phyloP scores from a whole-genome alignment of 1,140 invertebrate genomes.

The Radopholus similis region DNA sequence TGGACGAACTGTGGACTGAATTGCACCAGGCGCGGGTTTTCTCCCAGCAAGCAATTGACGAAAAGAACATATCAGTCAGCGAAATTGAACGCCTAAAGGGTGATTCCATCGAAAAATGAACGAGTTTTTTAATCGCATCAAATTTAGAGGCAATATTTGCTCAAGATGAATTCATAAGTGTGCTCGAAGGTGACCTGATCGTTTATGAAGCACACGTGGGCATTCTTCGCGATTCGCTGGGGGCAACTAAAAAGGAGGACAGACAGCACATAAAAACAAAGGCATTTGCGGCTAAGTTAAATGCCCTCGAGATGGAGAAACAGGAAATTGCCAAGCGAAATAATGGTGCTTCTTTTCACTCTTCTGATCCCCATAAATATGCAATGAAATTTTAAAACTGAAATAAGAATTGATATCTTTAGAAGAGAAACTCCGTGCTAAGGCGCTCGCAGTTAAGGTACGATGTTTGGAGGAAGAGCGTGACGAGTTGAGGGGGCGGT shows the following conservation, averaged over 20 bases:
- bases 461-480: constrained; percentile 41
- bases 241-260: constrained; percentile 49
- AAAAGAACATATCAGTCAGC: constrained; percentile 38
- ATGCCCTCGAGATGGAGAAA: constrained; percentile 57
- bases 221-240: constrained; percentile 52
- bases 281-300: constrained; percentile 53
- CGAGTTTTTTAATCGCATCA: constrained; percentile 1
- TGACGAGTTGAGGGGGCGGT: constrained; percentile 30
- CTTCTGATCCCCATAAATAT: neutral
- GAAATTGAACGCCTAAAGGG: constrained; percentile 55
- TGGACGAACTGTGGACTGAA: constrained; percentile 40
- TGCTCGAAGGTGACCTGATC: constrained; percentile 53
- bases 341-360: constrained; percentile 45
- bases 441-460: constrained; percentile 41
- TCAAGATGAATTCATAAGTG: constrained; percentile 53
- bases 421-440: constrained; percentile 39
- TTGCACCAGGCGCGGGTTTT: constrained; percentile 31
- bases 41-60: constrained; percentile 43
- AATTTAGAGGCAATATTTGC: constrained; percentile 52
- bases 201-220: constrained; percentile 58
- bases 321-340: constrained; percentile 47
- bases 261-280: constrained; percentile 50
- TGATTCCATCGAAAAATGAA: constrained; percentile 26
- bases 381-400: neutral
- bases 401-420: constrained; percentile 7